phyloP scores from a whole-genome alignment of 2,888 invertebrate genomes.

The Cryptus armator region DNA sequence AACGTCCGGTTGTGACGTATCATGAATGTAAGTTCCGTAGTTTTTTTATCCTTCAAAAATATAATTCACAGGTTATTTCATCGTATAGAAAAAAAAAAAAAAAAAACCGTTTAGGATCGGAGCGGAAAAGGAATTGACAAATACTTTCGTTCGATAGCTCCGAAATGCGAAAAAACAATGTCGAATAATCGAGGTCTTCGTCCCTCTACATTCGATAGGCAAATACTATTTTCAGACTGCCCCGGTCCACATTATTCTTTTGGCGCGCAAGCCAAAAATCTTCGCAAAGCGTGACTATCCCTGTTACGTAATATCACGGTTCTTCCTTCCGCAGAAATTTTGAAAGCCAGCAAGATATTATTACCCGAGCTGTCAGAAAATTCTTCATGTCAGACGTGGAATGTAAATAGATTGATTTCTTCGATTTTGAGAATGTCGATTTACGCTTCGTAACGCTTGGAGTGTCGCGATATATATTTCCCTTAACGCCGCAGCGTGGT shows the following conservation, averaged over 20 bases:
- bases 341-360: not conserved
- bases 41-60: constrained; percentile 32
- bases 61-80: constrained; percentile 27
- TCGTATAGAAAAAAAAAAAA: not conserved
- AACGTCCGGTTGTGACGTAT: constrained; percentile 66
- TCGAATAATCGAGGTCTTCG: not conserved
- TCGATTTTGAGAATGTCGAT: constrained; percentile 15
- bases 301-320: constrained; percentile 33
- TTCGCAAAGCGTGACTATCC: constrained; percentile 55
- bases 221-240: constrained; percentile 82
- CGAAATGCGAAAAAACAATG: constrained; percentile 18
- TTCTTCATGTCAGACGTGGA: constrained; percentile 60
- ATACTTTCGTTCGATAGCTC: not conserved
- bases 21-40: constrained; percentile 71
- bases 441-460: constrained; percentile 25
- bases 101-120: not conserved
- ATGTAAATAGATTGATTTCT: constrained; percentile 64
- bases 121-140: not conserved
- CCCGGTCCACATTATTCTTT: constrained; percentile 79
- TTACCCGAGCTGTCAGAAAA: constrained; percentile 43
- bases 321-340: not conserved
- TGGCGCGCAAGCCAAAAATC: constrained; percentile 75
- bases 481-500: not conserved
- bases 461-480: not conserved
- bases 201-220: constrained; percentile 24